Evolutionary conservation across 2,113 vertebrate species (phyloP).

Genomic region (Ophiodon elongatus): DNA sequence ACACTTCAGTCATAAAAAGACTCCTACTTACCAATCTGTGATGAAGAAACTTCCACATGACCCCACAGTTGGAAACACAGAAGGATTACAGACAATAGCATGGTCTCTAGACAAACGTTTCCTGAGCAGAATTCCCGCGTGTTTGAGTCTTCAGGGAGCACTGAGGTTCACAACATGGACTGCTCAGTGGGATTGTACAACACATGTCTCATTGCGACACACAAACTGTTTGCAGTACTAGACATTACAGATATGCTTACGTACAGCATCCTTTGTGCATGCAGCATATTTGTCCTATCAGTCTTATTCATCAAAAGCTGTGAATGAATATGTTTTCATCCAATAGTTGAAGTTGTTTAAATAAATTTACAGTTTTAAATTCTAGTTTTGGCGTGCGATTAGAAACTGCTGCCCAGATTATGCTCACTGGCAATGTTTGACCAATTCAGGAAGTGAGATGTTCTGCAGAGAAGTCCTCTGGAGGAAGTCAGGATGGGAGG

Average conservation of each 20-base stretch:
- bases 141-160: neutral
- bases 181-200: neutral
- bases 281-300: too few species aligned
- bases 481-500: too few species aligned
- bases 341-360: too few species aligned
- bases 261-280: neutral
- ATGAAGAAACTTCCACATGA: neutral
- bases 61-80: constrained; percentile 12
- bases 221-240: neutral
- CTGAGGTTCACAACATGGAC: neutral
- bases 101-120: neutral
- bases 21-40: neutral
- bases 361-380: too few species aligned
- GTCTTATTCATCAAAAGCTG: too few species aligned
- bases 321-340: too few species aligned
- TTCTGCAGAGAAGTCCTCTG: too few species aligned
- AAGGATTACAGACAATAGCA: neutral
- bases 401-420: too few species aligned
- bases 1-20: neutral
- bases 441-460: too few species aligned
- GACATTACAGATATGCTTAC: neutral
- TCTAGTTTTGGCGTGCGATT: too few species aligned
- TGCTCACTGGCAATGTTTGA: too few species aligned
- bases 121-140: neutral
- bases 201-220: neutral